These are phyloP conservation scores for Caiman crocodilus DNA, from an alignment of 2,797 vertebrate species.

Conservation along the genomic window DNA sequence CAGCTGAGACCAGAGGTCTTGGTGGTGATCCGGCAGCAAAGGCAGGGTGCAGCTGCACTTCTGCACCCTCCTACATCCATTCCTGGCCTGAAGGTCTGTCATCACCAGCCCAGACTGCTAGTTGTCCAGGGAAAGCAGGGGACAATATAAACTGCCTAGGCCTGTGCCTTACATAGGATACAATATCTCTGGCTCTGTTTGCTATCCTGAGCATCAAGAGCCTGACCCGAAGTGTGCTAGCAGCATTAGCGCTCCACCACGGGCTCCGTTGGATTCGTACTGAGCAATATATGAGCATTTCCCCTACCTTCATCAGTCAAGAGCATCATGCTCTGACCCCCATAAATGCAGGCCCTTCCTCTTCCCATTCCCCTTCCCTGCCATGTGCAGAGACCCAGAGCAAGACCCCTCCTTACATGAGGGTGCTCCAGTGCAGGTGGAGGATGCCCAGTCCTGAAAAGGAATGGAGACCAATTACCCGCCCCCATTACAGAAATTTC, in stretches of 20 bases:
- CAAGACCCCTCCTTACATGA: not conserved
- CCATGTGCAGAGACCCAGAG: not conserved
- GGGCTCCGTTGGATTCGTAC: not conserved
- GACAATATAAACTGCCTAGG: not conserved
- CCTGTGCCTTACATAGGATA: not conserved
- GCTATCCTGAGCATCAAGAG: not conserved
- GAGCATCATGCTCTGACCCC: not conserved
- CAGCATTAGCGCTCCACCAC: not conserved
- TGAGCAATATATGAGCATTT: not conserved
- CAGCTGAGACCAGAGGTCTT: too few relatives aligned
- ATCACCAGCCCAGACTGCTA: not conserved
- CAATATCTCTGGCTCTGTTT: not conserved
- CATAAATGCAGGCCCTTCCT: not conserved
- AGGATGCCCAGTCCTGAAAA: not conserved
- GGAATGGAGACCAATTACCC: rapidly evolving
- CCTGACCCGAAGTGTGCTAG: not conserved
- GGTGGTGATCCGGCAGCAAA: too few relatives aligned
- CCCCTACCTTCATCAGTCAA: not conserved
- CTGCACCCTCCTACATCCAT: not conserved
- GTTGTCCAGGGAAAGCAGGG: not conserved
- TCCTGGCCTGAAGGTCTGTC: not conserved
- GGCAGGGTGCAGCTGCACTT: not conserved
- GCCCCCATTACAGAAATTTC: not conserved
- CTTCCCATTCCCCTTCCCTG: not conserved
- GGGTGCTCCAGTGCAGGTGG: not conserved